A percentile compares a stretch with the other conserved stretches of the same genome.
phyloP scores from a whole-genome alignment of 2,113 vertebrate genomes.

The Menidia beryllina region DNA sequence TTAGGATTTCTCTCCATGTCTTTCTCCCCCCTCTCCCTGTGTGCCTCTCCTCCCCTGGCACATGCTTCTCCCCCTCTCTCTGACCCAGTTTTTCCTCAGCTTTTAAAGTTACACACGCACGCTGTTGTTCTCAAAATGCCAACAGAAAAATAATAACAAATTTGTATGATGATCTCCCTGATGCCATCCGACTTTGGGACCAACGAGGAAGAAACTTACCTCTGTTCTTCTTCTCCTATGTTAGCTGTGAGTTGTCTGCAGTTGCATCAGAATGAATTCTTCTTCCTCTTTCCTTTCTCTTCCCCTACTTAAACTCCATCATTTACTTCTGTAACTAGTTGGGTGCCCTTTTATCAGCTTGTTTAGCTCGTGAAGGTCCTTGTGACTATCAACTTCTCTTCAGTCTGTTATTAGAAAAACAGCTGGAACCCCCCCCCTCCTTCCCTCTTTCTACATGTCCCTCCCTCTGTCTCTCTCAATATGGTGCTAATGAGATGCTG shows the following conservation, averaged over 20 bases:
- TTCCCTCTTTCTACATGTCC: slow-evolving; percentile 33
- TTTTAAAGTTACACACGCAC: slow-evolving; percentile 74
- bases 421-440: slow-evolving; percentile 70
- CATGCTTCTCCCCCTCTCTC: slow-evolving; percentile 51
- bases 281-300: slow-evolving; percentile 22
- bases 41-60: slow-evolving; percentile 52
- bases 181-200: slow-evolving; percentile 45
- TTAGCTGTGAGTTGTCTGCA: slow-evolving; percentile 36
- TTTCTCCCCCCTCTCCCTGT: slow-evolving; percentile 55
- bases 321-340: slow-evolving; percentile 26
- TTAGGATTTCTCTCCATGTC: slow-evolving; percentile 65
- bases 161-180: slow-evolving; percentile 31
- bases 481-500: slow-evolving; percentile 79
- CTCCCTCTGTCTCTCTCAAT: slow-evolving; percentile 72
- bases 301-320: slow-evolving; percentile 57
- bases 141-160: slow-evolving; percentile 10
- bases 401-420: slow-evolving; percentile 66
- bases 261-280: slow-evolving; percentile 43
- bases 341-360: slow-evolving; percentile 24
- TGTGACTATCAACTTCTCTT: slow-evolving; percentile 37
- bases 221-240: slow-evolving; percentile 41
- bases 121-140: slow-evolving; percentile 53
- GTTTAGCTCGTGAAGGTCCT: slow-evolving; percentile 20
- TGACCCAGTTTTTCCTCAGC: slow-evolving; percentile 68
- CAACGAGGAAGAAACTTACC: slow-evolving; percentile 64